Evolutionary conservation across 2,888 invertebrate genomes (phyloP).

Genomic region (Phaedon cochleariae): DNA sequence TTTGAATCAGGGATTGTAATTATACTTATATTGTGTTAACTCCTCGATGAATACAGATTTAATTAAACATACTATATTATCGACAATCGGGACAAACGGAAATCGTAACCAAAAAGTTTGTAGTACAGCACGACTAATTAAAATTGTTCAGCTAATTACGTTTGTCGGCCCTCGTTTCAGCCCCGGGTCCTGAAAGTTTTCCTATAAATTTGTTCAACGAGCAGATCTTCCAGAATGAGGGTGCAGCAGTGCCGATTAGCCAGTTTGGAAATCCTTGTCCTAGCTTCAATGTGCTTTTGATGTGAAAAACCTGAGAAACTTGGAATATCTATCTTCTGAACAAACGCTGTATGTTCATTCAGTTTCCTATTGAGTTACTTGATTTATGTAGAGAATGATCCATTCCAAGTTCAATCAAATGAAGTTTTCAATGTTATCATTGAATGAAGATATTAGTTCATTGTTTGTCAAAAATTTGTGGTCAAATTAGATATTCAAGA

Average conservation of each 20-base stretch:
- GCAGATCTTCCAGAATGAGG: not conserved
- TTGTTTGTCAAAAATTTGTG: too few species aligned
- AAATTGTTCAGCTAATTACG: slow-evolving; percentile 47
- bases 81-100: slow-evolving; percentile 36
- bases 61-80: not conserved
- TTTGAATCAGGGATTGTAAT: not conserved
- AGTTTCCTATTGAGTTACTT: too few species aligned
- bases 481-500: too few species aligned
- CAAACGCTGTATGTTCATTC: too few species aligned
- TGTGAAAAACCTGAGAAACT: not conserved
- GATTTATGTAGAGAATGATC: too few species aligned
- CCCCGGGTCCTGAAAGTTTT: not conserved
- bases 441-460: too few species aligned
- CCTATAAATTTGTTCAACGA: not conserved
- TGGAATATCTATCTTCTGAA: too few species aligned
- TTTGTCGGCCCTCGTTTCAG: slow-evolving; percentile 30
- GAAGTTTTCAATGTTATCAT: too few species aligned
- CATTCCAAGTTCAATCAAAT: too few species aligned
- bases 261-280: not conserved
- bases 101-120: slow-evolving; percentile 43
- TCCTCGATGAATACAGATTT: not conserved
- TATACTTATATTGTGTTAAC: not conserved
- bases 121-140: slow-evolving; percentile 46
- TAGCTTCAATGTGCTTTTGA: not conserved
- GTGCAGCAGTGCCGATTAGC: not conserved